Evolutionary conservation across 2,888 invertebrate species (phyloP).

Genomic region (Ctenicera cuprea): DNA sequence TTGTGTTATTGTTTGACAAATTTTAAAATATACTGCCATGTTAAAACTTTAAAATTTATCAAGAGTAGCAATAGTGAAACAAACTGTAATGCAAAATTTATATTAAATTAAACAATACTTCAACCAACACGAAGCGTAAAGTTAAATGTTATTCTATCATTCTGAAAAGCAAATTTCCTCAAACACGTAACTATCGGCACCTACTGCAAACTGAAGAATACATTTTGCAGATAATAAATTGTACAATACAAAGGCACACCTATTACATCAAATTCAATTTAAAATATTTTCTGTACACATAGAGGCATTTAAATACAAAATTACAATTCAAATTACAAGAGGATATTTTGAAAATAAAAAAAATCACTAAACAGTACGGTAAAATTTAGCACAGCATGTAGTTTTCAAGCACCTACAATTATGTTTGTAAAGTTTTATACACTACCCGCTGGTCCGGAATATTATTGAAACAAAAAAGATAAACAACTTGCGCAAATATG

Average conservation of each 20-base stretch:
- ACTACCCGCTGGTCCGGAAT: too few species aligned
- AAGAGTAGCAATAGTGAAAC: too few species aligned
- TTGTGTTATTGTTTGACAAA: too few species aligned
- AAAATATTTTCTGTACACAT: slow-evolving; percentile 52
- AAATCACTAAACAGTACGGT: not conserved
- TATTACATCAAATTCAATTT: slow-evolving; percentile 65
- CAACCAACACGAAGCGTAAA: not conserved
- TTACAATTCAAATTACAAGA: slow-evolving; percentile 32
- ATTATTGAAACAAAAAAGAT: too few species aligned
- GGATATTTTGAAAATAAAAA: slow-evolving; percentile 2
- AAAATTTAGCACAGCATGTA: slow-evolving; percentile 4
- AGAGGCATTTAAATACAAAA: slow-evolving; percentile 45
- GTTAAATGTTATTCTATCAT: not conserved
- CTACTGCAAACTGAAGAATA: slow-evolving; percentile 24
- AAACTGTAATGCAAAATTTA: too few species aligned
- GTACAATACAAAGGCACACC: slow-evolving; percentile 72
- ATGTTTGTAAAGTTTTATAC: not conserved
- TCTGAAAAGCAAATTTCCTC: slow-evolving; percentile 6
- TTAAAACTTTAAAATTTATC: too few species aligned
- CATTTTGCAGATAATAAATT: slow-evolving; percentile 42
- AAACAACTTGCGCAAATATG: too few species aligned
- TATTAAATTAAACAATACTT: not conserved
- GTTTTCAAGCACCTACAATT: not conserved
- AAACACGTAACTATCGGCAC: not conserved
- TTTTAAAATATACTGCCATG: too few species aligned